A percentile compares a stretch with the other conserved stretches of the same genome.
Evolutionary conservation across 2,113 vertebrate genomes (phyloP).

Genomic region (Erythrolamprus reginae): DNA sequence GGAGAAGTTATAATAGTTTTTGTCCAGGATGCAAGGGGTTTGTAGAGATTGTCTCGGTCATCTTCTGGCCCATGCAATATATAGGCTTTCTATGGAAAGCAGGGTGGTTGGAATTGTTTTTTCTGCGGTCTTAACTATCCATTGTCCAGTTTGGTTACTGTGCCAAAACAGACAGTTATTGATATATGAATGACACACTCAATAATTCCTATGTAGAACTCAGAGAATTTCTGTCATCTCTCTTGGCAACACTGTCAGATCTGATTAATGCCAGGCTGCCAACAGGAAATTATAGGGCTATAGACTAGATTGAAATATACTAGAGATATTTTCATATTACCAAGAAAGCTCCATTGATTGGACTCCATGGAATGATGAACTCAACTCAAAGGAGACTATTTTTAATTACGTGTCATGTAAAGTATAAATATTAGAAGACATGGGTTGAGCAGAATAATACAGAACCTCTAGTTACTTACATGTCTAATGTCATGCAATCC

Average conservation of each 20-base stretch:
- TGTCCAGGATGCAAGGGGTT: too few species aligned
- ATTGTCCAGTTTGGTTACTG: too few species aligned
- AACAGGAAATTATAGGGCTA: neutral
- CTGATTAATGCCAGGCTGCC: too few species aligned
- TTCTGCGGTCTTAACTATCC: too few species aligned
- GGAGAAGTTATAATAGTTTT: too few species aligned
- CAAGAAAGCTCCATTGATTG: neutral
- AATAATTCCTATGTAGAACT: too few species aligned
- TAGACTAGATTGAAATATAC: neutral
- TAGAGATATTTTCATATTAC: neutral
- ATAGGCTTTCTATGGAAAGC: too few species aligned
- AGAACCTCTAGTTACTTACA: neutral
- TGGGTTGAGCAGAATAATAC: neutral
- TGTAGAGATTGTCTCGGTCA: too few species aligned
- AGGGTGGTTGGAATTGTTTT: too few species aligned
- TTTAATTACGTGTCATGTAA: neutral
- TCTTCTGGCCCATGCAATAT: too few species aligned
- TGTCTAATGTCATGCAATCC: conserved; percentile 2
- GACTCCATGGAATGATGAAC: neutral
- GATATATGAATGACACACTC: too few species aligned
- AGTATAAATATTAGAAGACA: neutral
- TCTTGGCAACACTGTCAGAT: neutral
- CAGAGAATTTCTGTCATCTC: neutral
- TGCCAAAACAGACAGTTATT: too few species aligned
- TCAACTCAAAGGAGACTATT: neutral